Base-by-base conservation (phyloP, 2,797 vertebrate genomes). In the Menidia menidia region DNA sequence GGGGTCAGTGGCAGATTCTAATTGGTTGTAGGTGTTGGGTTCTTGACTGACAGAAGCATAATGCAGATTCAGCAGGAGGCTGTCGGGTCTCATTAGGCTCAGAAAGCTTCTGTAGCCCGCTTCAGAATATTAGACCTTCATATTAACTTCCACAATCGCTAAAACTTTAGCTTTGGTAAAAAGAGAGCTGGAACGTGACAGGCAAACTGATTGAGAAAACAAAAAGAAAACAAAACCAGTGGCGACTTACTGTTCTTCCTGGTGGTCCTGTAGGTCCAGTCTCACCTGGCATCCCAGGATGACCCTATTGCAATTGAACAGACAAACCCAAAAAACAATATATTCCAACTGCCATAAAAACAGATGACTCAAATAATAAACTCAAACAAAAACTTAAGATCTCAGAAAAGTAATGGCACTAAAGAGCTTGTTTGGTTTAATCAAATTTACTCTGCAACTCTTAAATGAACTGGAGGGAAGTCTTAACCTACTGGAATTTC, bases 201-300 rank as follows among this genome's bases (percentile, higher is more conserved):
- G 35, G 16, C 15, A 73, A 7, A 66, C 44, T 18, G 9, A 56
- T 7, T 9, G 5, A 43, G 45, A n/a, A 19, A 57, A 60, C 61
- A 25, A 2, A 32, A 45, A 47, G 4, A 9, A 44, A 30, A 32
- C 15, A 25, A 19, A 64, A 75, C 59, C 18, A 64, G 50, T 30
- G 57, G 5, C 82, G 77, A 94, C 97, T 96, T 94, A 99, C 97
- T 87, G 91, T 83, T 87, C 90, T 95, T 88, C 98, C 98, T 33
- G 90, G 94, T 68, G 96, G 95, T 85, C 98, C 98, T 0, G 96
- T 81, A 71, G 90, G 91, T 44, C 98, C 98, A 0, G 91, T 88
- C 71, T 89, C 94, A 81, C 98, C 98, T 50, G 96, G 95, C 41
- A 85, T 94, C 51, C 98, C 98, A 6, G 94, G 93, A 82, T 99